A percentile compares a stretch with the other conserved stretches of the same genome.
Conservation (phyloP, 2,888 invertebrate genomes). For the Leucoptera coffeella region DNA sequence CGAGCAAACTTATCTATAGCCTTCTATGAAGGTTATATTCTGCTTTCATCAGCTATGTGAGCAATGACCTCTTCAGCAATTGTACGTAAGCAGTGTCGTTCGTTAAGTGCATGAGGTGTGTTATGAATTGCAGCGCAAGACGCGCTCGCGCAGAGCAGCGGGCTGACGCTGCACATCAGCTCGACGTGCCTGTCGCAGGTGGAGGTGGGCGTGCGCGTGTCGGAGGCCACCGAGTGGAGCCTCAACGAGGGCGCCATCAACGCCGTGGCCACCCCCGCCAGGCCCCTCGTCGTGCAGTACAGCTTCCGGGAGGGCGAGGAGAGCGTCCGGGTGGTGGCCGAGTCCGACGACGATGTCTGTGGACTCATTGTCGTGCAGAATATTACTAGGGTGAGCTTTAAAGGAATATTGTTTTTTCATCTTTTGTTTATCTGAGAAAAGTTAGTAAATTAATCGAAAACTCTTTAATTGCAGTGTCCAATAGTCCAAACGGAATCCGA, state of each 20-base stretch:
- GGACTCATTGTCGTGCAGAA: slow-evolving; percentile 27
- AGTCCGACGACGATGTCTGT: slow-evolving; percentile 25
- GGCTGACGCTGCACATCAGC: slow-evolving; percentile 19
- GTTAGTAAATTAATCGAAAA: no score
- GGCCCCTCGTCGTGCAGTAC: slow-evolving; percentile 10
- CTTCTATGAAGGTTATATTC: no score
- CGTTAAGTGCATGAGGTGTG: no score
- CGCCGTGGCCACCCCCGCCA: not conserved
- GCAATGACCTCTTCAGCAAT: no score
- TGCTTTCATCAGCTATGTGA: no score
- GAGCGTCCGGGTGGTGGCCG: slow-evolving; percentile 22
- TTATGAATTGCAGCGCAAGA: not conserved
- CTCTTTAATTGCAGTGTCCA: slow-evolving; percentile 26
- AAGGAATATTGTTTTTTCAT: no score
- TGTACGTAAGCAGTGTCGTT: no score
- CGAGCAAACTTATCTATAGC: no score
- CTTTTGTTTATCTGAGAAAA: no score
- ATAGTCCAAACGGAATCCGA: slow-evolving; percentile 18
- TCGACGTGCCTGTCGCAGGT: slow-evolving; percentile 17
- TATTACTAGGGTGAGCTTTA: no score
- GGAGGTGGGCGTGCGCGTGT: slow-evolving; percentile 14
- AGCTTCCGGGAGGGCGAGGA: slow-evolving; percentile 15
- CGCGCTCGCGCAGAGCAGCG: not conserved
- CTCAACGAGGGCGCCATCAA: slow-evolving; percentile 9
- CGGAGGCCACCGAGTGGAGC: slow-evolving; percentile 15